phyloP scores from a whole-genome alignment of 2,113 vertebrate genomes.

The Limnothrissa miodon region DNA sequence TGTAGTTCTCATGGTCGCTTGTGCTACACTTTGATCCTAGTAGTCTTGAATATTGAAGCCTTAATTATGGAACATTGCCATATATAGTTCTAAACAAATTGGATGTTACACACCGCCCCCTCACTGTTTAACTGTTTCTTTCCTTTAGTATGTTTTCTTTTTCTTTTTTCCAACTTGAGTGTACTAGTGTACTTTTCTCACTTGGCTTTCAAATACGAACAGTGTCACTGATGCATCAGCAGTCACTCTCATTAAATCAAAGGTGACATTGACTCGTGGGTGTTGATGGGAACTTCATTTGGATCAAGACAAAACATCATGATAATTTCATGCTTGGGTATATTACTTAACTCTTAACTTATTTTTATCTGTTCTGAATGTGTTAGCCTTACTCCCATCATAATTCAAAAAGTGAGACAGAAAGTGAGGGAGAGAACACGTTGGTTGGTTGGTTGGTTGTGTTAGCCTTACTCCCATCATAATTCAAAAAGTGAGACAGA shows the following conservation, averaged over 20 bases:
- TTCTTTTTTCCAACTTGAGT: too few relatives aligned
- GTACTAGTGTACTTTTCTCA: not conserved
- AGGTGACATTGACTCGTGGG: not conserved
- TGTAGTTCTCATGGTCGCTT: not conserved
- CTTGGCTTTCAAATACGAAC: not conserved
- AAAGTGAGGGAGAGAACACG: not conserved
- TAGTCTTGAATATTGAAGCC: not conserved
- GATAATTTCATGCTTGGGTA: not conserved
- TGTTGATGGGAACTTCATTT: not conserved
- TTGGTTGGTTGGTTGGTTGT: too few relatives aligned
- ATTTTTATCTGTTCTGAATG: not conserved
- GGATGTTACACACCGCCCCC: not conserved
- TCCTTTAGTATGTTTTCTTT: too few relatives aligned
- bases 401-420: not conserved
- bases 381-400: not conserved
- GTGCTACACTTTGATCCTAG: not conserved
- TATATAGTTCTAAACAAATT: conserved; percentile 1
- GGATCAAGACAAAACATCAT: not conserved
- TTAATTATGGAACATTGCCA: not conserved
- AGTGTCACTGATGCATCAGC: not conserved
- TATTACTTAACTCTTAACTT: not conserved
- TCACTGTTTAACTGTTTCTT: not conserved
- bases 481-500: not conserved
- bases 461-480: not conserved
- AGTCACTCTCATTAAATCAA: not conserved